A percentile compares a stretch with the other conserved stretches of the same genome.
These are phyloP conservation scores for Diadegma fenestrale DNA, from an alignment of 2,888 invertebrate genomes.

Conservation along the genomic window DNA sequence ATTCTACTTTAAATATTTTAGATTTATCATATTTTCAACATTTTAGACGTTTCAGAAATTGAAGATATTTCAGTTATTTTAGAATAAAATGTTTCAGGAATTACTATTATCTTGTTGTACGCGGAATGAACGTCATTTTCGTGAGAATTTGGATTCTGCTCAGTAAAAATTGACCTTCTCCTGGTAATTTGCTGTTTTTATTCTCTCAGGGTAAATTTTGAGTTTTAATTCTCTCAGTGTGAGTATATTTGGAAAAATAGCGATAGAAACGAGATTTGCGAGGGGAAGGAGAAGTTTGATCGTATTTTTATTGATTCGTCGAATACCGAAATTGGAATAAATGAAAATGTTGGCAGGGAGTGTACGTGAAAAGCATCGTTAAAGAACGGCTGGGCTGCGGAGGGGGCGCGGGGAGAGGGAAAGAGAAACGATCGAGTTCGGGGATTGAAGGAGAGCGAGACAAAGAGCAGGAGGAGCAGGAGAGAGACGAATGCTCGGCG, in stretches of 20 bases:
- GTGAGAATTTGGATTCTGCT: no score
- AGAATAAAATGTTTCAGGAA: no score
- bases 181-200: no score
- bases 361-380: conserved; percentile 27
- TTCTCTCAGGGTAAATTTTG: no score
- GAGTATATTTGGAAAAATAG: background rate
- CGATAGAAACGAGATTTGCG: background rate
- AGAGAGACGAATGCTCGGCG: conserved; percentile 14
- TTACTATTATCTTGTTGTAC: no score
- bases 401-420: conserved; percentile 1
- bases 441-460: conserved; percentile 40
- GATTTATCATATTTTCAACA: no score
- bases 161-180: no score
- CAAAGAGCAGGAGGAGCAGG: conserved; percentile 11
- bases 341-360: conserved; percentile 7
- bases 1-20: no score
- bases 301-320: background rate
- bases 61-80: background rate
- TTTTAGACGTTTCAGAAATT: background rate
- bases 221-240: background rate
- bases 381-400: background rate
- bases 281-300: background rate
- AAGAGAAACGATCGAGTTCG: conserved; percentile 32
- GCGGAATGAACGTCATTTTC: no score
- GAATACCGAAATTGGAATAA: background rate